Evolutionary conservation across 2,888 invertebrate genomes (phyloP).

Genomic region (Sympetrum striolatum): DNA sequence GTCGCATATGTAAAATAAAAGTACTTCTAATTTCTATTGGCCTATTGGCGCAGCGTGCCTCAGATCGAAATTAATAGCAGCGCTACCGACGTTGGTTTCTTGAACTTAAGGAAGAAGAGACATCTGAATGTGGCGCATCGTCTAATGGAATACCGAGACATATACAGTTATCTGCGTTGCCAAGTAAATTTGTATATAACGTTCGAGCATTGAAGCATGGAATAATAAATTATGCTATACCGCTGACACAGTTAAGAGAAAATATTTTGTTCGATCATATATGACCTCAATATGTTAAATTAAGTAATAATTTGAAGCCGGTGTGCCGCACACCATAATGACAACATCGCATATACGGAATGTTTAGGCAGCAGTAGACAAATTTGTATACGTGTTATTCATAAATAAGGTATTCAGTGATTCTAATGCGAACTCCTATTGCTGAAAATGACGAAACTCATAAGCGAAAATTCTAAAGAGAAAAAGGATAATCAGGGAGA

Average conservation of each 20-base stretch:
- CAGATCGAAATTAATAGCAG: constrained; percentile 41
- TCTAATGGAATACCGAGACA: background rate
- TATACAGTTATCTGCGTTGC: constrained; percentile 37
- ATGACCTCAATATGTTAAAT: background rate
- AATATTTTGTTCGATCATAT: background rate
- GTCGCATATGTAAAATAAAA: constrained; percentile 33
- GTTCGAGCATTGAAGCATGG: background rate
- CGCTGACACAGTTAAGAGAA: background rate
- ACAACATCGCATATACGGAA: constrained; percentile 9
- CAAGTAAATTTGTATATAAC: background rate
- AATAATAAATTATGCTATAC: background rate
- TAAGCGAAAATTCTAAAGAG: background rate
- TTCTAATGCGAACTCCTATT: background rate
- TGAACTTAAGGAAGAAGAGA: background rate
- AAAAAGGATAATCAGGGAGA: background rate
- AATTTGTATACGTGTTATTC: constrained; percentile 6
- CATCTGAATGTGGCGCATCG: constrained; percentile 21
- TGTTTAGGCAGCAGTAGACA: background rate
- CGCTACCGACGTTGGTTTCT: constrained; percentile 20
- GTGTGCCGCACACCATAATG: background rate
- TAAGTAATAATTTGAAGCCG: background rate
- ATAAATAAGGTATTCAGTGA: background rate
- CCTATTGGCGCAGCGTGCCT: constrained; percentile 43
- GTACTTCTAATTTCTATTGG: constrained; percentile 37
- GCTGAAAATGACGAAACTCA: background rate